Percentiles rank a stretch among this genome's conserved stretches.
These are phyloP conservation scores for Lasioglossum morio DNA, from an alignment of 2,888 invertebrate genomes.

Conservation along the genomic window DNA sequence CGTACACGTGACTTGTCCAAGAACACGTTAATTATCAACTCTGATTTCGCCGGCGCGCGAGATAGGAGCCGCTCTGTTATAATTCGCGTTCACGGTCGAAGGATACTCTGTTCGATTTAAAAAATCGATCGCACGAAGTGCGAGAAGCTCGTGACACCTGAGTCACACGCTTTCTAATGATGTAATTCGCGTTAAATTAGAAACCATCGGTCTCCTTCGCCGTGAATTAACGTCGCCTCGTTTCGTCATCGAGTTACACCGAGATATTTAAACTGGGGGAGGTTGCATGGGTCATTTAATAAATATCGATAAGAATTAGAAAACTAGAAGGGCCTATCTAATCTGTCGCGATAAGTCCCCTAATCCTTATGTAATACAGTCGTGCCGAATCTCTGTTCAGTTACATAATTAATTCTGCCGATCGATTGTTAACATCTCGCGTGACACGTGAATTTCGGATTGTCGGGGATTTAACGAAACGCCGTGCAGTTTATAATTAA, in stretches of 20 bases:
- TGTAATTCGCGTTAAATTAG: slow-evolving; percentile 44
- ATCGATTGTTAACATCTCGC: neutral
- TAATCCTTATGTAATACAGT: slow-evolving; percentile 8
- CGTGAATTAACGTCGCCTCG: slow-evolving; percentile 24
- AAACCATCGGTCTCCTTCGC: slow-evolving; percentile 27
- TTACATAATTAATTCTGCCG: neutral
- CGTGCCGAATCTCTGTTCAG: neutral
- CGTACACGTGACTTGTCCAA: neutral
- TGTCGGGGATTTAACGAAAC: neutral
- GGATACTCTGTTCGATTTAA: neutral
- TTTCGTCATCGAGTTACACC: slow-evolving; percentile 13
- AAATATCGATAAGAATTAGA: slow-evolving; percentile 35
- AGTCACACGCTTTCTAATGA: slow-evolving; percentile 51
- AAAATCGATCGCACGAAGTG: slow-evolving; percentile 9
- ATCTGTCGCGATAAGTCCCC: slow-evolving; percentile 22
- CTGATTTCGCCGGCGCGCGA: neutral
- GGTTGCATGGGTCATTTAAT: slow-evolving; percentile 34
- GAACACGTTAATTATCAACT: neutral
- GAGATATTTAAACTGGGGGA: slow-evolving; percentile 21
- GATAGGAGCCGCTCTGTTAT: neutral
- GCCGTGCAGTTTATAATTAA: neutral
- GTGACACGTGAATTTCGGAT: neutral
- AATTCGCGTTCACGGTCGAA: neutral
- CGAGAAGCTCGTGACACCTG: neutral
- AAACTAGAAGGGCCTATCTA: slow-evolving; percentile 20